Percentiles rank a stretch among this genome's conserved stretches.
Evolutionary conservation across 1,140 invertebrate species (phyloP).

Genomic region (Calephelis virginiensis): DNA sequence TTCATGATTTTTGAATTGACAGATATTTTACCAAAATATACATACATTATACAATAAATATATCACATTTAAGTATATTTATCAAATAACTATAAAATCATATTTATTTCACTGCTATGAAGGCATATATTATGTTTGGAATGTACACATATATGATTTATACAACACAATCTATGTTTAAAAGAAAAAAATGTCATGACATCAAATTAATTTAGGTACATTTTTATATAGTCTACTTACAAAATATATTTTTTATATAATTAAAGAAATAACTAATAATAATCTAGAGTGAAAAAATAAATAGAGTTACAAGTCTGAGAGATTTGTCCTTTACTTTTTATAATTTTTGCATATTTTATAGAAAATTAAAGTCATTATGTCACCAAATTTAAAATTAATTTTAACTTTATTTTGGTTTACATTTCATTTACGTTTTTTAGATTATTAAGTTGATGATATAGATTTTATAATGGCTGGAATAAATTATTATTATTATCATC

Average conservation of each 20-base stretch:
- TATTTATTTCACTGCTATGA: neutral
- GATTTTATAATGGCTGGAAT: too few species aligned
- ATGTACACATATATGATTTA: neutral
- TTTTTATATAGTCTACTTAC: neutral
- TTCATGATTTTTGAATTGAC: constrained; percentile 54
- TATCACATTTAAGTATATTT: constrained; percentile 9
- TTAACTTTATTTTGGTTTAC: too few species aligned
- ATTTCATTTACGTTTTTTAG: too few species aligned
- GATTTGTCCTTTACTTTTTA: too few species aligned
- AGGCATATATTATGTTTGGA: neutral
- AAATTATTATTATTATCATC: too few species aligned
- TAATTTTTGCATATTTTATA: too few species aligned
- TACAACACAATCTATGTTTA: neutral
- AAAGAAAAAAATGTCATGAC: neutral
- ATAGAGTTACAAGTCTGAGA: neutral
- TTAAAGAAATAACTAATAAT: neutral
- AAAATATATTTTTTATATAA: neutral
- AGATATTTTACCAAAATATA: constrained; percentile 25
- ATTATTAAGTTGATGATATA: too few species aligned
- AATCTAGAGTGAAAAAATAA: neutral
- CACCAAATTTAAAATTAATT: too few species aligned
- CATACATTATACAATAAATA: constrained; percentile 9
- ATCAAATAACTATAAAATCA: neutral
- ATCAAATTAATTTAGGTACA: constrained; percentile 12
- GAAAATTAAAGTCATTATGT: too few species aligned